A percentile compares a stretch with the other conserved stretches of the same genome.
Conservation (phyloP, 1,140 invertebrate genomes). For the Mycetomoellerius zeteki region DNA sequence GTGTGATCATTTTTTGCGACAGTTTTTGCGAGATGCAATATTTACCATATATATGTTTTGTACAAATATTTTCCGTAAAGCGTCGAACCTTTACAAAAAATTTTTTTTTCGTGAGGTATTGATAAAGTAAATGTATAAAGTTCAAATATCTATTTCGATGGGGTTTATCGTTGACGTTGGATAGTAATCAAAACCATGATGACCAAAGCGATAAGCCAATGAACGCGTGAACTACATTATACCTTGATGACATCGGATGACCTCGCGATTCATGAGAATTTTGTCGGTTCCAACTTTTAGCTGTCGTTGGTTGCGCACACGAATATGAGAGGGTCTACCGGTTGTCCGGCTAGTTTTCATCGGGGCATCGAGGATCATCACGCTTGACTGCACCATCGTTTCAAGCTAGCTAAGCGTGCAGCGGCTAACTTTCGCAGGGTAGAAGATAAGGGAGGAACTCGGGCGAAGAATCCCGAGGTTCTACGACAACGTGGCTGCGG, state of each 20-base stretch:
- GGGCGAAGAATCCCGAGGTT: background rate
- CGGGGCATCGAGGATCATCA: constrained; percentile 56
- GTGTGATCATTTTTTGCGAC: background rate
- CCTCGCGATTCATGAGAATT: constrained; percentile 7
- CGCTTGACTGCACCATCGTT: constrained; percentile 67
- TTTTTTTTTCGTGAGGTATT: background rate
- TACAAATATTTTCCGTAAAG: background rate
- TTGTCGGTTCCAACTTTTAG: background rate
- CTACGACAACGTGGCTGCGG: background rate
- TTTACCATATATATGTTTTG: background rate
- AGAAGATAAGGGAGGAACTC: constrained; percentile 65
- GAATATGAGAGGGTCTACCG: constrained; percentile 11
- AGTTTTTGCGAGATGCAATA: background rate
- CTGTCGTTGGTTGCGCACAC: background rate
- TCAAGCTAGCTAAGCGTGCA: constrained; percentile 63
- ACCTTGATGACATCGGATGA: background rate
- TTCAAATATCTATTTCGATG: background rate
- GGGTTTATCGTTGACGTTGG: background rate
- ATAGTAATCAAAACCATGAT: background rate
- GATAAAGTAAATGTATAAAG: background rate
- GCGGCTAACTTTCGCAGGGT: constrained; percentile 54
- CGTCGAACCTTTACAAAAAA: background rate
- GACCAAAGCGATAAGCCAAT: background rate
- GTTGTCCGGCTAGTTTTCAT: constrained; percentile 56
- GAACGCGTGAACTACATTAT: background rate